Percentiles rank a stretch among this genome's conserved stretches.
Conservation (phyloP, 35 echinoderm and acorn worm species). For the Hemicentrotus pulcherrimus region DNA sequence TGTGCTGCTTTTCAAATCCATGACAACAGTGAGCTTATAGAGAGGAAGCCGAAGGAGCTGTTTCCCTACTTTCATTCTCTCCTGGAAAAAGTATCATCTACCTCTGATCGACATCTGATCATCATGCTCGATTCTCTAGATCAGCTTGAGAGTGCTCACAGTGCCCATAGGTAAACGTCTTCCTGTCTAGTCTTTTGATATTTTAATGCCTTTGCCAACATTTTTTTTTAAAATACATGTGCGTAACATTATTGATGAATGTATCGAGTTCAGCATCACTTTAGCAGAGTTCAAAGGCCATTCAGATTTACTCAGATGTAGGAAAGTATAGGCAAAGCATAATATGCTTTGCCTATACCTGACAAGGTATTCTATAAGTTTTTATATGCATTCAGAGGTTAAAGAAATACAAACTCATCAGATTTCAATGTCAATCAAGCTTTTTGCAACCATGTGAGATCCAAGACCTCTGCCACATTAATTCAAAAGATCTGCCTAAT, state of each 20-base stretch:
- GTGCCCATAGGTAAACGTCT: constrained; percentile 71
- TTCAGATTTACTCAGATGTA: no score
- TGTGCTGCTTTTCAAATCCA: constrained; percentile 68
- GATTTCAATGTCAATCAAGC: background rate
- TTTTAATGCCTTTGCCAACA: no score
- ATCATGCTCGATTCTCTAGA: constrained; percentile 92
- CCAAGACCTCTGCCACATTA: background rate
- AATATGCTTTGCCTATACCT: no score
- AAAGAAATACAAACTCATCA: background rate
- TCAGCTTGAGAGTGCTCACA: constrained; percentile 74
- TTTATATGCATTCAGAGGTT: background rate
- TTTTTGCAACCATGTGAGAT: background rate
- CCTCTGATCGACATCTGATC: constrained; percentile 67
- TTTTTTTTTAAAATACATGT: no score
- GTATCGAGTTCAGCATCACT: no score
- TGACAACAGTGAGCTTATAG: constrained; percentile 33
- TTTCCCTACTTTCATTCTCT: constrained; percentile 70
- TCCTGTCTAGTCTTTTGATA: background rate
- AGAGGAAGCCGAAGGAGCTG: constrained; percentile 81
- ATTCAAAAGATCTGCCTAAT: background rate
- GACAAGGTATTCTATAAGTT: no score
- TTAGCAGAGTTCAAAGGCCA: no score
- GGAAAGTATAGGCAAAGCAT: no score
- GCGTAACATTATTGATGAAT: no score
- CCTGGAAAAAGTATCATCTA: constrained; percentile 68